Evolutionary conservation across 2,797 vertebrate genomes (phyloP).

Genomic region (Calcarius lapponicus): DNA sequence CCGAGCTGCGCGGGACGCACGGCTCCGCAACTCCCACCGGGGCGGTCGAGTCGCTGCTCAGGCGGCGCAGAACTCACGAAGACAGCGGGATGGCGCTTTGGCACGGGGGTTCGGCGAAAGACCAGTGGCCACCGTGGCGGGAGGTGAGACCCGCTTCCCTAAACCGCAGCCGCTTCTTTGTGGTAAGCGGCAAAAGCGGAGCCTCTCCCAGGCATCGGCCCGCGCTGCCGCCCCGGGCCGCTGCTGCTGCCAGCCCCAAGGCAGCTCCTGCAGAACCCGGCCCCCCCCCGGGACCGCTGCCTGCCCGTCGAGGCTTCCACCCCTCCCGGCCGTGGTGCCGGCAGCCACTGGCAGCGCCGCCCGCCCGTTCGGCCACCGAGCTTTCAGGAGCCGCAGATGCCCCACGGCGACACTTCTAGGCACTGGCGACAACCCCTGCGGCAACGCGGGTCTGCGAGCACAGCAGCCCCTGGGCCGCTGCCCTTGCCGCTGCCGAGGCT

Average conservation of each 20-base stretch:
- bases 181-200: background rate
- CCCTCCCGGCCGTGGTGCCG: background rate
- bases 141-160: background rate
- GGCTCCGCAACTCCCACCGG: background rate
- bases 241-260: background rate
- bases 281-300: background rate
- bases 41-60: background rate
- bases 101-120: background rate
- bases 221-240: background rate
- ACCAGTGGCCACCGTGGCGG: accelerated
- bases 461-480: background rate
- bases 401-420: background rate
- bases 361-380: background rate
- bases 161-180: background rate
- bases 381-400: background rate
- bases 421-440: background rate
- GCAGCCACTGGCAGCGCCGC: background rate
- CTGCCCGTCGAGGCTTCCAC: background rate
- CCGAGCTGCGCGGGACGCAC: background rate
- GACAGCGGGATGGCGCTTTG: background rate
- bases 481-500: background rate
- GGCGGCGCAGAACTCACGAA: background rate
- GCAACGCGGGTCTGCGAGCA: too few species aligned
- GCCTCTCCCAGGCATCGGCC: background rate
- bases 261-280: background rate